Evolutionary conservation across 1,140 invertebrate species (phyloP).

Genomic region (Drosophila baimaii): DNA sequence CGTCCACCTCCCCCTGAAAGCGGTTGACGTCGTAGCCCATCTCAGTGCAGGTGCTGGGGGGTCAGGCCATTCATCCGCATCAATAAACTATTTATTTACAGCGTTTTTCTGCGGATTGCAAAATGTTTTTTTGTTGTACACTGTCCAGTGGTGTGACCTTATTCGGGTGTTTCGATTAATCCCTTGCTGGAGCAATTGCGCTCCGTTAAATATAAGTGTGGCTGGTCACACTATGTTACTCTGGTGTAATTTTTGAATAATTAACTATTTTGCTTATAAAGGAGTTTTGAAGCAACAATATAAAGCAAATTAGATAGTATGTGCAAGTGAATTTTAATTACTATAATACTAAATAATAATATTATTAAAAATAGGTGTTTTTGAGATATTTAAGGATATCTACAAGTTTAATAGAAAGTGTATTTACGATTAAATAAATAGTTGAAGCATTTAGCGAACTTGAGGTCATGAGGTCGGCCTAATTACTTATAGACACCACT

Average conservation of each 20-base stretch:
- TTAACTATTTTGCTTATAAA: not conserved
- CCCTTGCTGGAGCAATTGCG: not conserved
- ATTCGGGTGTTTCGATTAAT: not conserved
- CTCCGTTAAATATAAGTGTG: not conserved
- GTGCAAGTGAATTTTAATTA: too few relatives aligned
- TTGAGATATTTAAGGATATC: not conserved
- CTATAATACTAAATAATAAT: not conserved
- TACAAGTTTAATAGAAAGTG: not conserved
- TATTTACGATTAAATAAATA: not conserved
- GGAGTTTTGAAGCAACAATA: not conserved
- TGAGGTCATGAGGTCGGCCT: too few relatives aligned
- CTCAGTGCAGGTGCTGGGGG: constrained; percentile 22
- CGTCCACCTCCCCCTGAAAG: constrained; percentile 92
- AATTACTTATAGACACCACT: too few relatives aligned
- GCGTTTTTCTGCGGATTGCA: constrained; percentile 45
- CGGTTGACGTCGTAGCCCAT: constrained; percentile 93
- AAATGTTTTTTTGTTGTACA: constrained; percentile 53
- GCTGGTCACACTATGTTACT: not conserved
- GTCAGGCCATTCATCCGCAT: constrained; percentile 40
- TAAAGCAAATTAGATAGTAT: not conserved
- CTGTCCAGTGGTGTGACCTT: constrained; percentile 5
- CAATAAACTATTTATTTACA: constrained; percentile 38
- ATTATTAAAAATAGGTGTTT: not conserved
- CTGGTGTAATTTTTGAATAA: not conserved
- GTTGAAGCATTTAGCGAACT: too few relatives aligned